These are phyloP conservation scores for Actenoides hombroni DNA, from an alignment of 2,113 vertebrate species.

Conservation along the genomic window DNA sequence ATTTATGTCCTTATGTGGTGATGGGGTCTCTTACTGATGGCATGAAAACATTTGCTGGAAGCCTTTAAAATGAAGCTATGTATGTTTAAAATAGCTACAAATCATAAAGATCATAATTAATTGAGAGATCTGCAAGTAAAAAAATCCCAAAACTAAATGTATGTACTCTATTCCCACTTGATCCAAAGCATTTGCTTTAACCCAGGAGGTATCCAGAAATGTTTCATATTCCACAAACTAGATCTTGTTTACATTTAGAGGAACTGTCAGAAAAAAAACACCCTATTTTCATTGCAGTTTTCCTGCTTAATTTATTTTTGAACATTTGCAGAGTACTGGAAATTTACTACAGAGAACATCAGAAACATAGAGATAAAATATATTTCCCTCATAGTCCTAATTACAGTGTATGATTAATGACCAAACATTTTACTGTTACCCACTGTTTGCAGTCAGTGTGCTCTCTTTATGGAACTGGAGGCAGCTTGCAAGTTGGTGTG, in stretches of 20 bases:
- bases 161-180: background rate
- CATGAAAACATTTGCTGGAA: background rate
- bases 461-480: background rate
- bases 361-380: background rate
- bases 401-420: background rate
- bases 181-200: background rate
- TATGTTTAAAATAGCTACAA: background rate
- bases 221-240: background rate
- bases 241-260: background rate
- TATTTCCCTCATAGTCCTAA: background rate
- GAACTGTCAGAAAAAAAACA: background rate
- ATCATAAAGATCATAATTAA: background rate
- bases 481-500: background rate
- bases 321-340: background rate
- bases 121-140: background rate
- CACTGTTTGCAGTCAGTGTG: background rate
- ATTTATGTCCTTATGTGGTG: accelerated
- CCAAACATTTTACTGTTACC: background rate
- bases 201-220: background rate
- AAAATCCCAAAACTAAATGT: too few species aligned
- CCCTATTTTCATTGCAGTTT: background rate
- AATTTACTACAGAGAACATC: background rate
- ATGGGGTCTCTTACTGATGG: background rate
- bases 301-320: background rate
- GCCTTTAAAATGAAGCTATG: background rate